Conservation (phyloP, 2,888 invertebrate species). For the Cephus pulcher region DNA sequence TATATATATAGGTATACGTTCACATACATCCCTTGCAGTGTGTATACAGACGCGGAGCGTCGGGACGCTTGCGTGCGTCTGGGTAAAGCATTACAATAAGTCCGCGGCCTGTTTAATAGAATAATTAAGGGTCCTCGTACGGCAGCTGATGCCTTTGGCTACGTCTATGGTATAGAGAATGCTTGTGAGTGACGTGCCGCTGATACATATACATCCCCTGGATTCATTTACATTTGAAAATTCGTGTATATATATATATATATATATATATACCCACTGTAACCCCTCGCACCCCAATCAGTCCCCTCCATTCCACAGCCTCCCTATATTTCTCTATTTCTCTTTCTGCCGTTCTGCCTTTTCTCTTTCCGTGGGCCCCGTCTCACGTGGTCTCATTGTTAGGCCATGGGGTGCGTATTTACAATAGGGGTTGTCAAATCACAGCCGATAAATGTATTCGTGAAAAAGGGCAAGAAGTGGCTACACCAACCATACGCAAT, state of each 20-base stretch:
- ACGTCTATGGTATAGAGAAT: not conserved
- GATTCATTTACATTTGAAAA: no score
- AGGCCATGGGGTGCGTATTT: conserved; percentile 40
- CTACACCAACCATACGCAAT: conserved; percentile 10
- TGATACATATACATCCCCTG: no score
- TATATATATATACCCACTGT: not conserved
- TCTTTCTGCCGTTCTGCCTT: no score
- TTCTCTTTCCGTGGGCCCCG: conserved; percentile 18
- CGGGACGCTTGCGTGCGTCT: conserved; percentile 22
- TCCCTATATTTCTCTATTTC: no score
- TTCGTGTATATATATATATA: not conserved
- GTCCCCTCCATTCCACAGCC: no score
- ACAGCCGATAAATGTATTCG: conserved; percentile 48
- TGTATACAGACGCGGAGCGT: no score
- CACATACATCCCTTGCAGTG: conserved; percentile 14
- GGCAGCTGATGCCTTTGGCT: conserved; percentile 60
- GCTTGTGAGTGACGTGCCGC: no score
- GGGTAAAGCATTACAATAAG: conserved; percentile 54
- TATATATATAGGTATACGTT: conserved; percentile 9
- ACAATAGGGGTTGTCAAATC: conserved; percentile 43
- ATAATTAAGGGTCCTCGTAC: conserved; percentile 63
- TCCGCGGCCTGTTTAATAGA: conserved; percentile 64
- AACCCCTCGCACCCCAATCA: no score
- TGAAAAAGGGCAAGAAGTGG: conserved; percentile 30
- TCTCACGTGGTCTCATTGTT: conserved; percentile 35